Percentiles rank a stretch among this genome's conserved stretches.
These are phyloP conservation scores for Microctonus hyperodae DNA, from an alignment of 2,888 invertebrate species.

Conservation along the genomic window DNA sequence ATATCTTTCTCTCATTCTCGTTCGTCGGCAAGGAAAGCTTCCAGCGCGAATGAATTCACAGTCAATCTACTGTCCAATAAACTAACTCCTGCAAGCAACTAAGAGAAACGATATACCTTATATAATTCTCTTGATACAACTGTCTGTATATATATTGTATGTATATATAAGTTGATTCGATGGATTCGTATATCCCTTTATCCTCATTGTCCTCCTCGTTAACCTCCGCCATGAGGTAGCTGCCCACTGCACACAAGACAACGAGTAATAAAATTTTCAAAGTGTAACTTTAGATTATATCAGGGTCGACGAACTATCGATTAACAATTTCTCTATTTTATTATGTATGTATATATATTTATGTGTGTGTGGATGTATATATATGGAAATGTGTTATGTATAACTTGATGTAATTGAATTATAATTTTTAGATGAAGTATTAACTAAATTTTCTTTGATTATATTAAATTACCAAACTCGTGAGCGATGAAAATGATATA, in stretches of 20 bases:
- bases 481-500: too few relatives aligned
- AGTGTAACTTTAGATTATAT: neutral
- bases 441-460: too few relatives aligned
- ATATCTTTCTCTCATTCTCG: neutral
- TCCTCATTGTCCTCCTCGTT: neutral
- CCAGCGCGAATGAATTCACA: constrained; percentile 11
- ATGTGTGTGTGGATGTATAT: too few relatives aligned
- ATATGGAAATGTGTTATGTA: too few relatives aligned
- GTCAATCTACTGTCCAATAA: constrained; percentile 20
- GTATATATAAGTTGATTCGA: neutral
- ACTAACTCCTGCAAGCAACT: neutral
- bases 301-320: neutral
- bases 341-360: too few relatives aligned
- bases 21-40: neutral
- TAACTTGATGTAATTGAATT: too few relatives aligned
- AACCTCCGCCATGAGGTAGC: constrained; percentile 4
- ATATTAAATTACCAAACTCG: too few relatives aligned
- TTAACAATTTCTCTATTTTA: too few relatives aligned
- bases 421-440: too few relatives aligned
- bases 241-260: constrained; percentile 2
- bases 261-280: constrained; percentile 5
- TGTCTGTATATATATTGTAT: too few relatives aligned
- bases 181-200: neutral
- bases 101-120: constrained; percentile 13
- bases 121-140: too few relatives aligned